Evolutionary conservation across 2,797 vertebrate species (phyloP).

Genomic region (Botia almorhae): DNA sequence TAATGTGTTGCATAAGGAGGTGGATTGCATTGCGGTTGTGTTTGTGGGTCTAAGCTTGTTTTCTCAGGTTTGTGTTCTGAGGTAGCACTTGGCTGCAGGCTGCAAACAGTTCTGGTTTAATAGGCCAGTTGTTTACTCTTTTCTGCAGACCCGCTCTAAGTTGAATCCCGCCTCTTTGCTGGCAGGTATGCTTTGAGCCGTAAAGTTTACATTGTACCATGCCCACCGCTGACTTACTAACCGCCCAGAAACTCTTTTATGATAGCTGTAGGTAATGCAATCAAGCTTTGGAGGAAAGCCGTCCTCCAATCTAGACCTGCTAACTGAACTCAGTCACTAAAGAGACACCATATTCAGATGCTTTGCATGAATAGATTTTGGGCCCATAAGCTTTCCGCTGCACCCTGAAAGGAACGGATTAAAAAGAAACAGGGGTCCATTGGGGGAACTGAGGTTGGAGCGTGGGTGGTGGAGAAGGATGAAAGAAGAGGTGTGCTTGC

Average conservation of each 20-base stretch:
- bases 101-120: constrained; percentile 73
- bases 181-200: constrained; percentile 67
- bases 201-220: constrained; percentile 64
- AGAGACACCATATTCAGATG: constrained; percentile 3
- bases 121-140: constrained; percentile 75
- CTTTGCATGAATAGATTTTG: constrained; percentile 35
- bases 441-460: neutral
- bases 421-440: constrained; percentile 17
- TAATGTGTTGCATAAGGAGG: constrained; percentile 13
- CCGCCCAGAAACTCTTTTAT: constrained; percentile 53
- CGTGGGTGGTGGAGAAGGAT: constrained; percentile 50
- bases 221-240: constrained; percentile 67
- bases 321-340: constrained; percentile 43
- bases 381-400: constrained; percentile 38
- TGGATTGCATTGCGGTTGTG: constrained; percentile 48
- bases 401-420: constrained; percentile 36
- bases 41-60: constrained; percentile 47
- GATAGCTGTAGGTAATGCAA: constrained; percentile 69
- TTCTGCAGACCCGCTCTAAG: constrained; percentile 61
- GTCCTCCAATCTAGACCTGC: constrained; percentile 46
- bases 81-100: constrained; percentile 69
- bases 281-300: constrained; percentile 52
- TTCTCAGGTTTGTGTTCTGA: constrained; percentile 67
- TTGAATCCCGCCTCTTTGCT: constrained; percentile 57
- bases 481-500: constrained; percentile 65